Evolutionary conservation across 2,888 invertebrate genomes (phyloP).

Genomic region (Hirtodrosophila confusa): DNA sequence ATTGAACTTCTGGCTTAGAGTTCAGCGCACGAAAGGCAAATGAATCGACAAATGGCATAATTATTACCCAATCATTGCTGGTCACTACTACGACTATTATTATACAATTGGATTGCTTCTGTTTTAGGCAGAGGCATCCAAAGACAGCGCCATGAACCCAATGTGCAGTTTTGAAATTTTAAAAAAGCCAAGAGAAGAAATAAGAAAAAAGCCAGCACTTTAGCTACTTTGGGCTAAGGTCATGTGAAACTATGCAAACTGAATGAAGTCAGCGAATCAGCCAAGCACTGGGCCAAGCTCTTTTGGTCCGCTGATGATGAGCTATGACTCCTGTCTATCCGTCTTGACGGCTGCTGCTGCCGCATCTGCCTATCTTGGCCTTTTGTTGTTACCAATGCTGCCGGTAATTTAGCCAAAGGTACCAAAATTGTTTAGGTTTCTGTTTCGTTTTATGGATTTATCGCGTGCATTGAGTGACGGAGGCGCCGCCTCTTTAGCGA

Average conservation of each 20-base stretch:
- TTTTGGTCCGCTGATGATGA: conserved; percentile 61
- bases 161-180: conserved; percentile 54
- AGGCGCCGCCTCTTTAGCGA: conserved; percentile 49
- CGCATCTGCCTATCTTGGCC: conserved; percentile 50
- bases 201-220: conserved; percentile 39
- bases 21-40: conserved; percentile 4
- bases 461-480: conserved; percentile 40
- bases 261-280: conserved; percentile 38
- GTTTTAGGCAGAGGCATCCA: conserved; percentile 54
- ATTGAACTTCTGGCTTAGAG: conserved; percentile 31
- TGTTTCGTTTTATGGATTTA: conserved; percentile 46
- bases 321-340: conserved; percentile 65
- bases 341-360: conserved; percentile 8
- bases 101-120: conserved; percentile 62
- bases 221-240: conserved; percentile 67
- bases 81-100: conserved; percentile 37
- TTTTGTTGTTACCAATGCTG: conserved; percentile 68
- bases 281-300: conserved; percentile 38
- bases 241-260: conserved; percentile 72
- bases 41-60: conserved; percentile 50
- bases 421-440: conserved; percentile 48
- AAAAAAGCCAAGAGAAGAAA: conserved; percentile 12
- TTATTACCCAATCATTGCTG: conserved; percentile 59
- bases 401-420: conserved; percentile 55
- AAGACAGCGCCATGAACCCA: conserved; percentile 40